Base-by-base conservation (phyloP, 2,113 vertebrate species). In the Paralichthys olivaceus region DNA sequence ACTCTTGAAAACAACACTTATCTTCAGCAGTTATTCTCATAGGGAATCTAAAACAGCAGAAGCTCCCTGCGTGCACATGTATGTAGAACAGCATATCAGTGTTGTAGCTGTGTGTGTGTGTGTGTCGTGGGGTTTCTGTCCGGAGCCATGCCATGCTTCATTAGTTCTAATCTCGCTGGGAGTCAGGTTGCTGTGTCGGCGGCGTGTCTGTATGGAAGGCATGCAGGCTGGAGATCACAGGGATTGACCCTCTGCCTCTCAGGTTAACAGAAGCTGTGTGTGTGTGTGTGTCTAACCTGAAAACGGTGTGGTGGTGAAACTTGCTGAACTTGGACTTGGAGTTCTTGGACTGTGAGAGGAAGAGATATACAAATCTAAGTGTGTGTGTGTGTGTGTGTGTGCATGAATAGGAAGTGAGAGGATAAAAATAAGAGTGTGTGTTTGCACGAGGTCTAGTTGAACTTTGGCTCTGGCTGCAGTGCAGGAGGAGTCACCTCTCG, bases 201-300 rank as follows among this genome's bases (percentile, higher is more conserved):
- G 79, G 80, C 87, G 69, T 90, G 89, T 93, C 87, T 87, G 83
- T 86, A 88, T 89, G 90, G 91, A 90, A 91, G 85, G 91, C 89
- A 94, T 94, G 91, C 89, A 88, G 92, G 92, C 91, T 70, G 65
- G 51, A 83, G 87, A 91, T 94, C 89, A 92, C 88, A 87, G 85
- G 90, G 91, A 93, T 93, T 94, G 93, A 94, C 94, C 93, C 88
- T 64, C 80, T 72, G 85, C 87, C 90, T 92, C 91, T 93, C 90
- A 89, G 93, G 94, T 94, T 94, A 94, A 94, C 93, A 93, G 94
- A 94, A 94, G 93, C 94, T 63, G 66, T 34, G 28, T 69, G 37
- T 71, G 80, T 80, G 75, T 72, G 67, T 69, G 67, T 82, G 53
- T 51, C 25, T 59, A n/a, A 43, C 64, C 23, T 51, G 51, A 69